Conservation (phyloP, 2,113 vertebrate genomes). For the Bos indicus region DNA sequence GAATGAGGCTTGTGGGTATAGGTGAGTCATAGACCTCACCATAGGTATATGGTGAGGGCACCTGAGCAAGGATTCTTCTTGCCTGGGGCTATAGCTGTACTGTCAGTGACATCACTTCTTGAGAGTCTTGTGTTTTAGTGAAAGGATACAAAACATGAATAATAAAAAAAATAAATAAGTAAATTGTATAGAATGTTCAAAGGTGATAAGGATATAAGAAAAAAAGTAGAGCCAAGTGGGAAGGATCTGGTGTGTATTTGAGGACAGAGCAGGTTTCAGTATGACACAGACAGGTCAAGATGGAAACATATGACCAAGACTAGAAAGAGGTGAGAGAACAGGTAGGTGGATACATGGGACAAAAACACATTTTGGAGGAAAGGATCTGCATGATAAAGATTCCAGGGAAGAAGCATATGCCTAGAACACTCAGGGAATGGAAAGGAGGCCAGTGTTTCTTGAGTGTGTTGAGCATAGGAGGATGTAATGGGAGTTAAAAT, state of each 20-base stretch:
- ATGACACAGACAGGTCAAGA: neutral
- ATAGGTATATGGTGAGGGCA: neutral
- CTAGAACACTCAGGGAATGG: neutral
- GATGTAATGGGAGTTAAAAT: neutral
- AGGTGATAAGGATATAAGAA: neutral
- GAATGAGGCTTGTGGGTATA: neutral
- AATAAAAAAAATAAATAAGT: neutral
- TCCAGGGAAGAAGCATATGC: neutral
- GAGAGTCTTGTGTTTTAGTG: neutral
- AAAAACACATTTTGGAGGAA: neutral
- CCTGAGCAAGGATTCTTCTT: neutral
- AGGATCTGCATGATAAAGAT: neutral
- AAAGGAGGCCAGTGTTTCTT: neutral
- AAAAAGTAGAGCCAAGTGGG: neutral
- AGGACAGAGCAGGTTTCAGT: neutral
- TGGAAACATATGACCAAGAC: neutral
- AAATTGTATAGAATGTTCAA: neutral
- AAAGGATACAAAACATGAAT: neutral
- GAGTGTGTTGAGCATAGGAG: neutral
- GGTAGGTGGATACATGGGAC: neutral
- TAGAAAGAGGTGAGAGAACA: neutral
- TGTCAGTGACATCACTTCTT: neutral
- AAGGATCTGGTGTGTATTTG: neutral
- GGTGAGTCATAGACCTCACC: neutral
- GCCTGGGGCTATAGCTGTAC: neutral